Evolutionary conservation across 1,140 invertebrate genomes (phyloP), one percentile per base, ranked within the genome.

Genomic region (Panagrolaimus sp.): DNA sequence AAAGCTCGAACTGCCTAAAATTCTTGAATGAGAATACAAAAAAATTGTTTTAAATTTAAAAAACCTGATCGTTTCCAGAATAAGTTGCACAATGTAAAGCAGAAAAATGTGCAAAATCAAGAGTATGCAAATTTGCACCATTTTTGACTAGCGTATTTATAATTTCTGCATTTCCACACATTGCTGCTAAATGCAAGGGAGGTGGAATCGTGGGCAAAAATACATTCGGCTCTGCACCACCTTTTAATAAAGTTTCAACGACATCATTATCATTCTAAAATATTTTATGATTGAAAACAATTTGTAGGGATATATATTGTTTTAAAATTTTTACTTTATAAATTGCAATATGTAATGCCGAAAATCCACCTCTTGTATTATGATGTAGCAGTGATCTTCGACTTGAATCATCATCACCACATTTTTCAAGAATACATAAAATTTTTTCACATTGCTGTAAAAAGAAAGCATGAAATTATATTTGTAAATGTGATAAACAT

Each of bases 1-100:
- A 86, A 76, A 26, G 80, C 72, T 62, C 84, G 80, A 7, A 86
- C 85, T 43, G 85, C 83, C 85, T 86, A 71, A 46, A 70, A 52
- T 12, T 8, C 43, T 69, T 52, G 9, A 28, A 48, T 38, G 32
- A 38, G 2, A 38, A 38, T 38, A 4, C 32, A 38, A 7, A 7
- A 38, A 38, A 38, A 38, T 38, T 38, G 7, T 45, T 71, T 28
- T 70, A 17, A 8, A 69, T 17, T 62, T 12, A 43, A 52, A 63
- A 38, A 38, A 86, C 85, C 76, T 84, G 80, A 70, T 86, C 86
- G 81, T 86, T 83, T 12, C 84, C 85, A 76, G 85, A 87, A 68
- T 85, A 85, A 64, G 84, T 84, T 15, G 86, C 86, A 65, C 85
- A 83, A 72, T 86, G 86, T 6, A 87, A 76, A 6, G 86, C 84